Percentiles rank a stretch among this genome's conserved stretches.
phyloP scores from a whole-genome alignment of 2,888 invertebrate genomes.

The Penaeus monodon region DNA sequence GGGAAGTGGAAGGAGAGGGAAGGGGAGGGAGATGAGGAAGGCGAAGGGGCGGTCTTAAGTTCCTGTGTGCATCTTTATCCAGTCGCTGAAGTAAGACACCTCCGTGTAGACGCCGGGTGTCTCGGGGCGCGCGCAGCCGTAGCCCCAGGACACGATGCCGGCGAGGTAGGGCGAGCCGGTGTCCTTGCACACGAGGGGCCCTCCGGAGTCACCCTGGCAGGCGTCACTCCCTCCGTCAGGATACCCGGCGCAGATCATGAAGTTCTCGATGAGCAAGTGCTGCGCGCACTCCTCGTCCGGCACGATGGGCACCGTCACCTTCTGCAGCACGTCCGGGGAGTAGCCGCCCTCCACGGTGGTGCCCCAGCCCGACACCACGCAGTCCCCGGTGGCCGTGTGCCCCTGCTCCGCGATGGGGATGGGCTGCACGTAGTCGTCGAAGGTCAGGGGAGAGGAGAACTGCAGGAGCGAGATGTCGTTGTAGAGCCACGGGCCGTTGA shows the following conservation, averaged over 20 bases:
- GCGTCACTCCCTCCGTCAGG: constrained; percentile 65
- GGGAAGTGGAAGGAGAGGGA: background rate
- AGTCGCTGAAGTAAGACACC: constrained; percentile 65
- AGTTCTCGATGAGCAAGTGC: too few species aligned
- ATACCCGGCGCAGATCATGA: background rate
- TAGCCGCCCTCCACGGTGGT: too few species aligned
- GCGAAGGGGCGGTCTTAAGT: too few species aligned
- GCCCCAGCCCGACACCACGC: too few species aligned
- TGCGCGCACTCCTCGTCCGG: too few species aligned
- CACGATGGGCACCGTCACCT: too few species aligned
- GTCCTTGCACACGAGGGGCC: constrained; percentile 65
- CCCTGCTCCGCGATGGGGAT: background rate
- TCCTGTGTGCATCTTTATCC: constrained; percentile 61
- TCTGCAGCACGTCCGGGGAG: too few species aligned
- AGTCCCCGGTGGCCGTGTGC: too few species aligned
- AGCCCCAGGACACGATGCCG: constrained; percentile 66
- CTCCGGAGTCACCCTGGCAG: constrained; percentile 67
- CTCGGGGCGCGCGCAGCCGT: constrained; percentile 65
- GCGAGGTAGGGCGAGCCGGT: constrained; percentile 41
- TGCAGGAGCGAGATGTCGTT: constrained; percentile 1
- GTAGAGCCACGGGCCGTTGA: too few species aligned
- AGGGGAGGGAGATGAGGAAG: background rate
- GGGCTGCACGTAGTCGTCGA: constrained; percentile 1
- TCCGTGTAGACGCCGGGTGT: constrained; percentile 66
- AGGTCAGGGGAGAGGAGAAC: background rate